Conservation (phyloP, 2,888 invertebrate species). For the Crematogaster levior region DNA sequence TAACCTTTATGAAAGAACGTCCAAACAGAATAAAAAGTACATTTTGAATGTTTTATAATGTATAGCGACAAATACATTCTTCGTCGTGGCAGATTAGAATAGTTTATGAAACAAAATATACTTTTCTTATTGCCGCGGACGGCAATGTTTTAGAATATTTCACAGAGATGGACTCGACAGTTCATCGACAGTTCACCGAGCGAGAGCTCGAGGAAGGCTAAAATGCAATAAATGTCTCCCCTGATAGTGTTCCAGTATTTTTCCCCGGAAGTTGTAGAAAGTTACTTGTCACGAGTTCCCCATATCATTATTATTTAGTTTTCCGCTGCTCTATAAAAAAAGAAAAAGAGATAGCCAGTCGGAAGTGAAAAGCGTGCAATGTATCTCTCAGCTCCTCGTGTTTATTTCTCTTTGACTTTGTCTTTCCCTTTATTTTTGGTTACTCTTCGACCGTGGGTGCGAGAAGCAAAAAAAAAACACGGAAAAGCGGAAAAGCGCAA, state of each 20-base stretch:
- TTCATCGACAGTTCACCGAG: conserved; percentile 32
- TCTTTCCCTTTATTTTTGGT: conserved; percentile 34
- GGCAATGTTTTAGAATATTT: conserved; percentile 28
- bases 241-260: conserved; percentile 44
- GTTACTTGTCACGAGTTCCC: conserved; percentile 61
- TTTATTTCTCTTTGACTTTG: conserved; percentile 53
- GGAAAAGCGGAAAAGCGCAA: neutral
- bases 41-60: neutral
- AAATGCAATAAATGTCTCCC: conserved; percentile 57
- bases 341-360: neutral
- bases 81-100: neutral
- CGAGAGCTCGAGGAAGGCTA: conserved; percentile 15
- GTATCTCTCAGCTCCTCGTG: conserved; percentile 11
- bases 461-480: conserved; percentile 19
- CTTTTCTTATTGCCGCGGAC: neutral
- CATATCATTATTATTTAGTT: conserved; percentile 74
- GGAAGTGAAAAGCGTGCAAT: conserved; percentile 34
- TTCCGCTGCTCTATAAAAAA: conserved; percentile 17
- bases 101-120: neutral
- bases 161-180: conserved; percentile 5
- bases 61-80: neutral
- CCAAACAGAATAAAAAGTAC: neutral
- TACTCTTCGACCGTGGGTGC: conserved; percentile 36
- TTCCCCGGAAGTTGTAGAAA: conserved; percentile 58
- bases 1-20: neutral